phyloP scores from a whole-genome alignment of 2,797 vertebrate genomes.

The Potorous gilbertii region DNA sequence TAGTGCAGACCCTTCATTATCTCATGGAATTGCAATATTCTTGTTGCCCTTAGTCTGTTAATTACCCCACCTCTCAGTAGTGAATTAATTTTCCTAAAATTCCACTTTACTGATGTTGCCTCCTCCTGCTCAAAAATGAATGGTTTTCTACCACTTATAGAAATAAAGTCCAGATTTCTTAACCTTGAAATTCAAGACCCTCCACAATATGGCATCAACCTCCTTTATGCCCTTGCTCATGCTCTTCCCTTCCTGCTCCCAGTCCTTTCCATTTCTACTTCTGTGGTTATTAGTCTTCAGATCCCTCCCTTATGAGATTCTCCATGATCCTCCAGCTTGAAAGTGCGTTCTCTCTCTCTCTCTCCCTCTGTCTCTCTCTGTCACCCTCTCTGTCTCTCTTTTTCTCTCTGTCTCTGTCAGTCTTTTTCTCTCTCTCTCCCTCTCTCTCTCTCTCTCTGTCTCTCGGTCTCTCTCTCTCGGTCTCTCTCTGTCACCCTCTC shows the following conservation, averaged over 20 bases:
- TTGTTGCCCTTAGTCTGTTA: not conserved
- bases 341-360: not conserved
- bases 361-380: not conserved
- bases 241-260: not conserved
- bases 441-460: too few relatives aligned
- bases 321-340: not conserved
- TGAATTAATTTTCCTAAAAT: not conserved
- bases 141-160: not conserved
- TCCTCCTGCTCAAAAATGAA: not conserved
- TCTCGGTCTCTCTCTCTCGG: too few relatives aligned
- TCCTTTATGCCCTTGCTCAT: not conserved
- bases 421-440: too few relatives aligned
- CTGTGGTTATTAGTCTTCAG: not conserved
- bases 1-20: not conserved
- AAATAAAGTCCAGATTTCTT: not conserved
- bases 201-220: not conserved
- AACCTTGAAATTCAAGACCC: not conserved
- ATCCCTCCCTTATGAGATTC: not conserved
- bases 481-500: too few relatives aligned
- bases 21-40: too few relatives aligned
- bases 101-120: not conserved
- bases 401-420: too few relatives aligned
- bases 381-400: not conserved
- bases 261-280: not conserved
- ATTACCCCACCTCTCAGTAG: not conserved